Conservation (phyloP, 2,888 invertebrate species). For the Oligia fasciuncula region DNA sequence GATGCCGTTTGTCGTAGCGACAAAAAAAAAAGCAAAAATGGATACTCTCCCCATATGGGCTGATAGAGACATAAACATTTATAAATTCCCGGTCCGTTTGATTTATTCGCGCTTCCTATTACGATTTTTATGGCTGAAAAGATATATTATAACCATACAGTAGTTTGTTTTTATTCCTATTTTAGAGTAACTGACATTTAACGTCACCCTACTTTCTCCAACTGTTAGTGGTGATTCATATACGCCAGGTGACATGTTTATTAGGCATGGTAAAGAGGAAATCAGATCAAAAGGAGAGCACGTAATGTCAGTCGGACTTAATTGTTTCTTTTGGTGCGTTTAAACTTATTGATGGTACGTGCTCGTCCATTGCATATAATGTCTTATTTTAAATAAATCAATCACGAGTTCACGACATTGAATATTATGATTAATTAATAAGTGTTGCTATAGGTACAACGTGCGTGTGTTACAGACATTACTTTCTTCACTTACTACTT, state of each 20-base stretch:
- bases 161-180: slow-evolving; percentile 56
- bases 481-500: not conserved
- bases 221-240: slow-evolving; percentile 39
- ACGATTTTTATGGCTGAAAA: slow-evolving; percentile 62
- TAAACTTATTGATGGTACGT: slow-evolving; percentile 41
- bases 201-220: slow-evolving; percentile 53
- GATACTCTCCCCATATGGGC: slow-evolving; percentile 58
- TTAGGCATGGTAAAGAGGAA: slow-evolving; percentile 26
- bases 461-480: not conserved
- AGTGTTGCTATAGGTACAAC: not conserved
- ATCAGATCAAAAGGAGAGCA: slow-evolving; percentile 38
- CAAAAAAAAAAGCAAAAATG: slow-evolving; percentile 62
- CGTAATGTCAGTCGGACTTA: slow-evolving; percentile 2
- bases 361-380: slow-evolving; percentile 36
- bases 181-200: slow-evolving; percentile 43
- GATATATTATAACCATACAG: slow-evolving; percentile 54
- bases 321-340: slow-evolving; percentile 30
- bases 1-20: slow-evolving; percentile 71
- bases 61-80: slow-evolving; percentile 70
- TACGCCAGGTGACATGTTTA: slow-evolving; percentile 52
- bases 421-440: slow-evolving; percentile 29
- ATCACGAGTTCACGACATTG: slow-evolving; percentile 39
- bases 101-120: slow-evolving; percentile 70
- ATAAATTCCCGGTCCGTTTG: slow-evolving; percentile 67
- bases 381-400: slow-evolving; percentile 57